These are phyloP conservation scores for Rhabdomys dilectus DNA, from an alignment of 2,113 vertebrate genomes.

Conservation along the genomic window DNA sequence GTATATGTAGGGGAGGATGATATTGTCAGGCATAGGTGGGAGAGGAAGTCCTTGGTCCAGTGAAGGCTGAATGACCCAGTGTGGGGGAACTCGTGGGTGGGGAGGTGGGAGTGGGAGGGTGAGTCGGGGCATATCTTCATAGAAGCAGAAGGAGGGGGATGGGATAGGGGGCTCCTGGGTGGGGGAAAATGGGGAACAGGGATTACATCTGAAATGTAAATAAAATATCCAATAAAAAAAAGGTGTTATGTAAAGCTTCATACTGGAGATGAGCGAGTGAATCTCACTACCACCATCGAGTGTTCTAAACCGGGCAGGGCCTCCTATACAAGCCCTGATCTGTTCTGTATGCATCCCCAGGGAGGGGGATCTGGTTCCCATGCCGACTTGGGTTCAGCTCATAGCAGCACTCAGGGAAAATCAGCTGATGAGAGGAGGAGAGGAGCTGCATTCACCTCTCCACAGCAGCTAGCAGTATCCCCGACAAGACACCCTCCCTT, in stretches of 20 bases:
- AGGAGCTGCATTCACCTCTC: not conserved
- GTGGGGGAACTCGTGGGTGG: no score
- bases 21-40: no score
- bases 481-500: not conserved
- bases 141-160: no score
- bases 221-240: not conserved
- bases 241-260: not conserved
- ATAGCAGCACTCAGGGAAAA: not conserved
- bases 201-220: no score
- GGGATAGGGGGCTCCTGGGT: no score
- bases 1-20: no score
- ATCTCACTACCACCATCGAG: not conserved
- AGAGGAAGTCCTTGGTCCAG: no score
- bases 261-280: not conserved
- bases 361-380: not conserved
- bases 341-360: not conserved
- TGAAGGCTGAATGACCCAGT: no score
- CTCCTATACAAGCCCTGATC: not conserved
- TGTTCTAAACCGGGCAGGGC: not conserved
- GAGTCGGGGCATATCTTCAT: no score
- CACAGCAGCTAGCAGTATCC: not conserved
- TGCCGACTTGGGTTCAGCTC: not conserved
- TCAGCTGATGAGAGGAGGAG: not conserved
- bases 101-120: no score
- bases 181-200: no score